A percentile compares a stretch with the other conserved stretches of the same genome.
Evolutionary conservation across 2,888 invertebrate genomes (phyloP).

Genomic region (Cheilosia vulpina): DNA sequence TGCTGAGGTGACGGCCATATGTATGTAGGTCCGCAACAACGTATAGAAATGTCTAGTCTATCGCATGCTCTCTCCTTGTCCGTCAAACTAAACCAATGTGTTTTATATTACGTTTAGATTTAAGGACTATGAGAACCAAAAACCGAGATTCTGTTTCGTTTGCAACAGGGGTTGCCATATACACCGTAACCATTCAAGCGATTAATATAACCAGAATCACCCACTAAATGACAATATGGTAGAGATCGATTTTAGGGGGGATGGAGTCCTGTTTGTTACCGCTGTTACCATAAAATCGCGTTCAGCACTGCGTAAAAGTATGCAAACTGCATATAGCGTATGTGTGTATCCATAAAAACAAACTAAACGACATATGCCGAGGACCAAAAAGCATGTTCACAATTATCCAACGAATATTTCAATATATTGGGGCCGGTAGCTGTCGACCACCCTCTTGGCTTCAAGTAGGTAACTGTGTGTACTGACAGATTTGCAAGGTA

Average conservation of each 20-base stretch:
- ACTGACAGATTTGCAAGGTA: constrained; percentile 16
- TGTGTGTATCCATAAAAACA: background rate
- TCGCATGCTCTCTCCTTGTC: background rate
- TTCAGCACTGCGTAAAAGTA: background rate
- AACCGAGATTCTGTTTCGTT: background rate
- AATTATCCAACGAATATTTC: background rate
- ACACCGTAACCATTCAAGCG: no score
- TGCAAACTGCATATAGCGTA: background rate
- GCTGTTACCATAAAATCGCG: background rate
- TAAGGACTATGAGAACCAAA: background rate
- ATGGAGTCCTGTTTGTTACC: background rate
- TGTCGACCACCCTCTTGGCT: background rate
- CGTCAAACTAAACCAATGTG: background rate
- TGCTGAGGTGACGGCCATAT: constrained; percentile 77
- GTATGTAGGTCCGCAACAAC: background rate
- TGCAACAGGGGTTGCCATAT: background rate
- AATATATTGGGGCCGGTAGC: background rate
- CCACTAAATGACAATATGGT: no score
- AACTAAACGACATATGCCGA: background rate
- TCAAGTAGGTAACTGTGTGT: constrained; percentile 2
- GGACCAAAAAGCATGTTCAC: background rate
- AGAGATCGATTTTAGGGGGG: no score
- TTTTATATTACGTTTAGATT: background rate
- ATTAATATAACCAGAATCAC: no score
- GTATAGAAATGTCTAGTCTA: background rate